These are phyloP conservation scores for Mystacornis crossleyi DNA, from an alignment of 2,113 vertebrate genomes.

Conservation along the genomic window DNA sequence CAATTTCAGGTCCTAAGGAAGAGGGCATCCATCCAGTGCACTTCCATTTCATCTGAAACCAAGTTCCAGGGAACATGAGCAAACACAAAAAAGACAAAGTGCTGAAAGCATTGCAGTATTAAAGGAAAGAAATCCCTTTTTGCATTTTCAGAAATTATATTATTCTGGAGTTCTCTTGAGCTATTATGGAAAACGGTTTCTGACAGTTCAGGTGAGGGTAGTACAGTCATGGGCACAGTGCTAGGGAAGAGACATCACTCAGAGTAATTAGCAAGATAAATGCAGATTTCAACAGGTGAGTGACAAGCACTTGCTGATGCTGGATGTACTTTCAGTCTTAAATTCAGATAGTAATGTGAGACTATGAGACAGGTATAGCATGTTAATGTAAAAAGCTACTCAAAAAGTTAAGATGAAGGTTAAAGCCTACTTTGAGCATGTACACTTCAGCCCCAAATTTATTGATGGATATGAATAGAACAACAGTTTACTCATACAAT, in stretches of 20 bases:
- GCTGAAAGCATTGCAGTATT: not conserved
- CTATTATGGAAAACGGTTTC: not conserved
- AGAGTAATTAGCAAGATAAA: constrained; percentile 56
- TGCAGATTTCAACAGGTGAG: constrained; percentile 54
- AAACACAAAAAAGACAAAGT: not conserved
- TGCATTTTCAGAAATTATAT: not conserved
- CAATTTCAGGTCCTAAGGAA: not conserved
- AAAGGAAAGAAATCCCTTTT: not conserved
- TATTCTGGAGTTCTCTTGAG: not conserved
- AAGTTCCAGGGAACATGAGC: not conserved
- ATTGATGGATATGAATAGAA: not conserved
- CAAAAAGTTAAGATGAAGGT: constrained; percentile 27
- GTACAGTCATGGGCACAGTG: not conserved
- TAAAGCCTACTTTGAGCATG: not conserved
- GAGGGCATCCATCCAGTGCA: not conserved
- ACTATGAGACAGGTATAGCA: not conserved
- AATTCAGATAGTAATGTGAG: not conserved
- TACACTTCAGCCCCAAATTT: not conserved
- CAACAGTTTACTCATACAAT: not conserved
- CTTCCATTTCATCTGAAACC: not conserved
- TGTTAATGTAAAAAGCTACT: constrained; percentile 17
- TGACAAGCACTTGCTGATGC: constrained; percentile 10
- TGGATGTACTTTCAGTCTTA: constrained; percentile 9
- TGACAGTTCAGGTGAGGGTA: not conserved
- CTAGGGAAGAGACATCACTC: not conserved